Evolutionary conservation across 1,140 invertebrate species (phyloP).

Genomic region (Drosophila seguyi): DNA sequence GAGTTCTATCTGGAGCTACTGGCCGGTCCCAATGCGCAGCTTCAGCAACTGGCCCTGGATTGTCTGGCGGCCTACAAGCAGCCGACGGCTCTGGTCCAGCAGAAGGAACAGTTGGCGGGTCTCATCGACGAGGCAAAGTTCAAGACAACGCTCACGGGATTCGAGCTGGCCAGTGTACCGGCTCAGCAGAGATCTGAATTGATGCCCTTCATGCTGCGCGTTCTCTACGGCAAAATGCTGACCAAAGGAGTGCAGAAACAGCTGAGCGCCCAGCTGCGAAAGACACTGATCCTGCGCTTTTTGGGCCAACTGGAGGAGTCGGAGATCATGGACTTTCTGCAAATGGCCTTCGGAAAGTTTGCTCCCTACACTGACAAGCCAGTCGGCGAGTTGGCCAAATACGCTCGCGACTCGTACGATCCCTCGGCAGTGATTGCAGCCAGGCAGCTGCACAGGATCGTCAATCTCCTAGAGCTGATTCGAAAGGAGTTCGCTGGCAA

Average conservation of each 20-base stretch:
- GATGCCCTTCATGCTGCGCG: conserved; percentile 93
- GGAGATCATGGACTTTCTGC: conserved; percentile 92
- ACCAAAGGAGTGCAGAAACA: conserved; percentile 92
- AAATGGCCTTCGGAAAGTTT: conserved; percentile 93
- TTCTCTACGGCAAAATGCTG: conserved; percentile 96
- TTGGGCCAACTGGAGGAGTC: conserved; percentile 91
- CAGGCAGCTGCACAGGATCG: conserved; percentile 90
- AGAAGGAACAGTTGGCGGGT: conserved; percentile 91
- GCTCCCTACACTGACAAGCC: conserved; percentile 88
- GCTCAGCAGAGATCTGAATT: conserved; percentile 90
- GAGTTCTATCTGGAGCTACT: conserved; percentile 92
- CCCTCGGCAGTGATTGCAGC: conserved; percentile 85
- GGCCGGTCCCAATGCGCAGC: conserved; percentile 90
- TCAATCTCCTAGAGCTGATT: conserved; percentile 92
- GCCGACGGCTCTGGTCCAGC: conserved; percentile 89
- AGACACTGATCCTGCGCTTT: conserved; percentile 93
- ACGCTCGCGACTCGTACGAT: conserved; percentile 11
- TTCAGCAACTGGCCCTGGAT: conserved; percentile 94
- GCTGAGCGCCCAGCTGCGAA: conserved; percentile 88
- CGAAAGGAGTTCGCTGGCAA: conserved; percentile 94
- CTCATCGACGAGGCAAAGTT: conserved; percentile 95
- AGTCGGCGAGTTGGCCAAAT: conserved; percentile 61
- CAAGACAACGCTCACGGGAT: conserved; percentile 92
- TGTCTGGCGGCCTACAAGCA: conserved; percentile 94
- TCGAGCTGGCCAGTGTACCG: conserved; percentile 90